Percentiles rank a stretch among this genome's conserved stretches.
Conservation (phyloP, 2,888 invertebrate species). For the Clostera curtula region DNA sequence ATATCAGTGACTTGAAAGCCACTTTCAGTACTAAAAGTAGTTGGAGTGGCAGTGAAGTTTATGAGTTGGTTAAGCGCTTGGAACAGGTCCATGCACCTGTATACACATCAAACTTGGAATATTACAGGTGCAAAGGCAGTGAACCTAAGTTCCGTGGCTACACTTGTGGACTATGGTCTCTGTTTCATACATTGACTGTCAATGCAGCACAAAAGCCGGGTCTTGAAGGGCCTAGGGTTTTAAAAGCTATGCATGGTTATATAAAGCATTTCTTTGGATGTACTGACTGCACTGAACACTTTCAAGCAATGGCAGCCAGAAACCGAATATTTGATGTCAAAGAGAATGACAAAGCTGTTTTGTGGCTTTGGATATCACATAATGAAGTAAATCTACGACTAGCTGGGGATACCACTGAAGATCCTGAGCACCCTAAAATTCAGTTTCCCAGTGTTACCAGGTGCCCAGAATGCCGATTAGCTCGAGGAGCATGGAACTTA, state of each 20-base stretch:
- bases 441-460: slow-evolving; percentile 85
- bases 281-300: slow-evolving; percentile 91
- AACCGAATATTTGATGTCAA: slow-evolving; percentile 81
- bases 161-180: slow-evolving; percentile 95
- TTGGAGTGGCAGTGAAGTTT: slow-evolving; percentile 77
- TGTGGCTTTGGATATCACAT: slow-evolving; percentile 97
- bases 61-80: slow-evolving; percentile 66
- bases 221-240: slow-evolving; percentile 78
- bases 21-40: slow-evolving; percentile 60
- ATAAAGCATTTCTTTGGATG: slow-evolving; percentile 96
- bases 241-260: slow-evolving; percentile 90
- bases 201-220: slow-evolving; percentile 76
- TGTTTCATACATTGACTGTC: slow-evolving; percentile 94
- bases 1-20: slow-evolving; percentile 77
- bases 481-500: slow-evolving; percentile 76
- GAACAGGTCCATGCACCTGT: slow-evolving; percentile 75
- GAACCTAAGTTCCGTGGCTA: slow-evolving; percentile 85
- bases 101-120: slow-evolving; percentile 71
- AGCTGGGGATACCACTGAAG: slow-evolving; percentile 90
- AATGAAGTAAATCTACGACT: slow-evolving; percentile 94
- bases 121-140: slow-evolving; percentile 90
- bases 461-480: slow-evolving; percentile 81
- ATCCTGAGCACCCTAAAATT: slow-evolving; percentile 90
- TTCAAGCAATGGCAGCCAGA: slow-evolving; percentile 86
- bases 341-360: slow-evolving; percentile 82